Evolutionary conservation across 1,140 invertebrate genomes (phyloP), one percentile per base, ranked within the genome.

Genomic region (Pseudomyrmex pallidus): DNA sequence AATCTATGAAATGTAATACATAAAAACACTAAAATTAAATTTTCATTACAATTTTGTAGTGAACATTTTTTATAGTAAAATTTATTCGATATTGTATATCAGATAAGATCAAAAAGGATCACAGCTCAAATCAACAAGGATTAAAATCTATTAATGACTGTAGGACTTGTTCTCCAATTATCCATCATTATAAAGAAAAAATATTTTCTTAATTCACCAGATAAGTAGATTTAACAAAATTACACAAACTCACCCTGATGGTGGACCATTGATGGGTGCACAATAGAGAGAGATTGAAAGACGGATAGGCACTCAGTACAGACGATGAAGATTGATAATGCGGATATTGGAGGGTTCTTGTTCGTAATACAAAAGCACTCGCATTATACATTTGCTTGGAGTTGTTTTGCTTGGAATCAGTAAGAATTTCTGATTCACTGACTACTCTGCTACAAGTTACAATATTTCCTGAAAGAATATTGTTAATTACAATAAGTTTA

Each of bases 51-150:
- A 62, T 44, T 68, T 84, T 54, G 5, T 44, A 74, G 3, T 2
- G 22, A 67, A 68, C 25, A 25, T 25, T 25, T 25, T 25, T 25
- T 25, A 25, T 25, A 25, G 25, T 35, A 80, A 78, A 78, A 48
- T 57, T 25, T 25, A 25, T 25, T 25, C 25, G 25, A 54, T 57
- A 52, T 48, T 66, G 44, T 25, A 25, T 87, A 85, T 94, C 94
- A 94, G 94, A 94, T 94, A 94, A 94, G 93, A 94, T 94, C 94
- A 94, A 94, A 94, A 89, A 90, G 67, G 35, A 8, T 93, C 94
- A 94, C 83, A 62, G 88, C 90, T 87, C 91, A 83, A 94, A 93
- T 94, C 92, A 77, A 62, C 90, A 84, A 91, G 93, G 92, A 94
- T 86, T 87, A 82, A 35, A 61, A 64, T 94, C 93, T 78, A 94